Evolutionary conservation across 1,140 invertebrate species (phyloP), one percentile per base, ranked within the genome.

Genomic region (Chelonus insularis): DNA sequence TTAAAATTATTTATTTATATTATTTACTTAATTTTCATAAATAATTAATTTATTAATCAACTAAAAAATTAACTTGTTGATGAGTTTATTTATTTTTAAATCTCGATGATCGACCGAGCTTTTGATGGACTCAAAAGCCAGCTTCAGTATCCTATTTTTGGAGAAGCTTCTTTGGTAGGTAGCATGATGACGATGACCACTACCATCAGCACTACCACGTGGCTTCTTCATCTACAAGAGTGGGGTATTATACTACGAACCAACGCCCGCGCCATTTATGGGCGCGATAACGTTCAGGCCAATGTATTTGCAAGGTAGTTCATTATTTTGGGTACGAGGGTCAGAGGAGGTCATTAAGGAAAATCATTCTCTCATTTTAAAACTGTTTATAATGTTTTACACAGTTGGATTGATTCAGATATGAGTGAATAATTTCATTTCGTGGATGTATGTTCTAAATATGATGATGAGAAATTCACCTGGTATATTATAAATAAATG

Each of bases 251-350:
- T 59, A 34, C 63, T 66, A 72, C 70, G 70, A 72, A 75, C 73
- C 75, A 76, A 74, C 77, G 74, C 67, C 75, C 79, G 77, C 76
- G 73, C 79, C 79, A 79, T 81, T 80, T 81, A 80, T 81, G 78
- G 79, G 29, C 73, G 76, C 70, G 68, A 65, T 62, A 61, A 73
- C 72, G 66, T 59, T 45, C 56, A 41, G 48, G 47, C 34, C 55
- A 29, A 56, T 16, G 51, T 20, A 55, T 54, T 55, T 5, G 50
- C 58, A 52, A 60, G 29, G 57, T 60, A 25, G 34, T 51, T 25
- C 47, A 41, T 58, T 59, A 56, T 60, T 51, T 64, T 60, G 29
- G 39, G 39, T 37, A 21, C 25, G 25, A 37, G 39, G 52, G 20
- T 48, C 29, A 50, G 52, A 45, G 12, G 20, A 54, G 47, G 48